Percentiles rank a stretch among this genome's conserved stretches.
Evolutionary conservation across 2,888 invertebrate species (phyloP).

Genomic region (Pasiphila rectangulata): DNA sequence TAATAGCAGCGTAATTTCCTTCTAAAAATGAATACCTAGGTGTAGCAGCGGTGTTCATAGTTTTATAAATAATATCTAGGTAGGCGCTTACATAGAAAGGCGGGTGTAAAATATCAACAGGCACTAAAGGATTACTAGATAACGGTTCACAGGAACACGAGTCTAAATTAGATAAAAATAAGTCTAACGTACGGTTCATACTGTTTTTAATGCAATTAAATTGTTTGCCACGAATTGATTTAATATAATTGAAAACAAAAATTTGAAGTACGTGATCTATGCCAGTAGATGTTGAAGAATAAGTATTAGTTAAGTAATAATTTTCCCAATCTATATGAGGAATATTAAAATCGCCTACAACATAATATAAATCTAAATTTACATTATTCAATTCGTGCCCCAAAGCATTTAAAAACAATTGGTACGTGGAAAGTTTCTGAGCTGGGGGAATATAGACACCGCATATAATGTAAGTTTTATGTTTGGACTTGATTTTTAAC

Average conservation of each 20-base stretch:
- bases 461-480: conserved; percentile 2
- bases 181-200: neutral
- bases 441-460: conserved; percentile 1
- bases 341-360: conserved; percentile 4
- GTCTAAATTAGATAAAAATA: conserved; percentile 1
- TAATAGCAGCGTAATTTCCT: no score
- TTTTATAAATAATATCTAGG: no score
- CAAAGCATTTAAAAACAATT: neutral
- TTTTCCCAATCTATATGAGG: neutral
- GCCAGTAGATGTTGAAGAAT: neutral
- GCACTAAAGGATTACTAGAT: neutral
- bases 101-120: neutral
- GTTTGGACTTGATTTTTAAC: neutral
- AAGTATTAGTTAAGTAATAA: neutral
- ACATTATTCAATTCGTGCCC: neutral
- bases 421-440: neutral
- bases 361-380: conserved; percentile 1
- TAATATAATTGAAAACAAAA: neutral
- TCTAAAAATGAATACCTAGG: no score
- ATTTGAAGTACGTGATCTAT: neutral
- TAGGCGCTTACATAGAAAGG: neutral
- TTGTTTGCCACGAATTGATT: neutral
- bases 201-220: conserved; percentile 2
- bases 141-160: neutral
- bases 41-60: no score